Conservation (phyloP, 1,140 invertebrate genomes). For the Bombus superbus region DNA sequence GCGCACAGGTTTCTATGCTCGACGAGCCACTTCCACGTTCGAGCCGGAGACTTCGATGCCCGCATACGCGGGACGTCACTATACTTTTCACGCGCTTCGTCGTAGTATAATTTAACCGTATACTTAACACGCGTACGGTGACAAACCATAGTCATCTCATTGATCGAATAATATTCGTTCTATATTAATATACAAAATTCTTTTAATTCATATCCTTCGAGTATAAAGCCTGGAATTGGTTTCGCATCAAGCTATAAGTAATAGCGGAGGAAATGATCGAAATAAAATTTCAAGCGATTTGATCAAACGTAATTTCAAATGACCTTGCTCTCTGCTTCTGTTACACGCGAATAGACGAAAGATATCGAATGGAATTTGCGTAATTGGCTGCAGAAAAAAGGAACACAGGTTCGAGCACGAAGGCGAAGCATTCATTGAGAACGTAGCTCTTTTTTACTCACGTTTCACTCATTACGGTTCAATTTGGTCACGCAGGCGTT, state of each 20-base stretch:
- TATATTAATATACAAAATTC: not conserved
- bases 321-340: too few species aligned
- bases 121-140: not conserved
- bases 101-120: not conserved
- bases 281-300: too few species aligned
- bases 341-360: too few species aligned
- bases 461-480: not conserved
- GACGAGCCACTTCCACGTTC: not conserved
- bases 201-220: not conserved
- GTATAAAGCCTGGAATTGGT: not conserved
- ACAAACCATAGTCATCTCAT: not conserved
- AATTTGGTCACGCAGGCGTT: constrained; percentile 33
- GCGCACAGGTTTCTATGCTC: not conserved
- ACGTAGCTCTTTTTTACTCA: not conserved
- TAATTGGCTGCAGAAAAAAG: too few species aligned
- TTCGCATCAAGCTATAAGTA: not conserved
- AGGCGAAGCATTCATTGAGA: not conserved
- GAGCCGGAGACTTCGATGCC: constrained; percentile 46
- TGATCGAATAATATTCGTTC: not conserved
- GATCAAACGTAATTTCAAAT: too few species aligned
- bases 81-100: not conserved
- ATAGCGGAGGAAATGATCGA: too few species aligned
- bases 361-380: too few species aligned
- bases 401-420: not conserved
- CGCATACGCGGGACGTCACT: constrained; percentile 1